Evolutionary conservation across 2,113 vertebrate species (phyloP).

Genomic region (Marmota flaviventris): DNA sequence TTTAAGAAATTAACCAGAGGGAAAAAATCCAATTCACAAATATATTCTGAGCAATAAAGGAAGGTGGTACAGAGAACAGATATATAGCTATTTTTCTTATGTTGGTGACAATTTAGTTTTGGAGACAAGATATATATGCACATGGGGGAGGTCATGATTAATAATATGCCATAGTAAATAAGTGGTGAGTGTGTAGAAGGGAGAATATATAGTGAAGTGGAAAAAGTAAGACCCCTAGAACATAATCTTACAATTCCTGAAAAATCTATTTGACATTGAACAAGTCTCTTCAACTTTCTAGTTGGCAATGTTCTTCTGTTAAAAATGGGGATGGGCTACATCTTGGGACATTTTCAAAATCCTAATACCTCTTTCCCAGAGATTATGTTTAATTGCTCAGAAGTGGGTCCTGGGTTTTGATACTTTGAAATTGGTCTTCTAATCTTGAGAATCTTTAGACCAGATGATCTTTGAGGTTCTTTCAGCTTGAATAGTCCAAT

Average conservation of each 20-base stretch:
- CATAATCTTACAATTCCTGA: background rate
- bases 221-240: background rate
- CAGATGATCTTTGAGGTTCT: background rate
- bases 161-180: background rate
- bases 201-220: background rate
- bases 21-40: slow-evolving; percentile 1
- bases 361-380: background rate
- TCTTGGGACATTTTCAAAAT: background rate
- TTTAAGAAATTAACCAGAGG: background rate
- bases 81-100: background rate
- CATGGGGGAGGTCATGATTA: background rate
- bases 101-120: background rate
- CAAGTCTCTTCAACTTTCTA: background rate
- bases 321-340: too few species aligned
- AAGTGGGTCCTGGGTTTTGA: background rate
- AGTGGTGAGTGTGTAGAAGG: background rate
- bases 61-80: background rate
- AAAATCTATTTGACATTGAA: background rate
- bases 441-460: background rate
- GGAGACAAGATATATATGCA: background rate
- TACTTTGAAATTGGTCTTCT: slow-evolving; percentile 14
- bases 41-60: background rate
- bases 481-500: background rate
- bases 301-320: background rate
- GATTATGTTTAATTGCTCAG: background rate